Conservation (phyloP, 2,888 invertebrate genomes). For the Noctua janthina region DNA sequence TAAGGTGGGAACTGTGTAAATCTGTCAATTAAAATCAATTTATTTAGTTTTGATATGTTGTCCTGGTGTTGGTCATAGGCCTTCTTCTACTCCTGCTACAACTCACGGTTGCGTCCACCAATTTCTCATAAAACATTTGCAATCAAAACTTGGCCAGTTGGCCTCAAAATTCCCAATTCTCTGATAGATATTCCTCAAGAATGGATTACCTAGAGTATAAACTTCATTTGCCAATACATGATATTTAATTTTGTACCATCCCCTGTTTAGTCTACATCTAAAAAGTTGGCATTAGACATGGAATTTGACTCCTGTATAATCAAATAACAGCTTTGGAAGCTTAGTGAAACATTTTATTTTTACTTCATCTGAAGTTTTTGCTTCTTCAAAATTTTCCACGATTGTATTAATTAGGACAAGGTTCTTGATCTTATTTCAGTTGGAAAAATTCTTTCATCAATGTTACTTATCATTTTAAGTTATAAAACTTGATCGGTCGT, state of each 20-base stretch:
- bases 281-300: slow-evolving; percentile 42
- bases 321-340: slow-evolving; percentile 13
- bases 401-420: neutral
- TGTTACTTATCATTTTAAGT: neutral
- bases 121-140: neutral
- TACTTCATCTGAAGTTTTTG: slow-evolving; percentile 1
- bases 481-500: neutral
- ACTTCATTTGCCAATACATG: neutral
- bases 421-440: neutral
- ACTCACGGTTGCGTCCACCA: too few species aligned
- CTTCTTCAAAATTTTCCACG: neutral
- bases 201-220: neutral
- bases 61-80: neutral
- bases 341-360: slow-evolving; percentile 36
- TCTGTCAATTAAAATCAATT: slow-evolving; percentile 32
- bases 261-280: neutral
- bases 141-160: neutral
- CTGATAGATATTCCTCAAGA: neutral
- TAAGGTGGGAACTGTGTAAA: slow-evolving; percentile 50
- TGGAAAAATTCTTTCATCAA: neutral
- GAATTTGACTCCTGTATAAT: slow-evolving; percentile 32
- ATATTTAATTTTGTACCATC: neutral
- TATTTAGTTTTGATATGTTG: neutral
- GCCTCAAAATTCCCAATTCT: neutral
- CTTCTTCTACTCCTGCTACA: neutral